Evolutionary conservation across 2,888 invertebrate species (phyloP).

Genomic region (Dinocampus coccinellae): DNA sequence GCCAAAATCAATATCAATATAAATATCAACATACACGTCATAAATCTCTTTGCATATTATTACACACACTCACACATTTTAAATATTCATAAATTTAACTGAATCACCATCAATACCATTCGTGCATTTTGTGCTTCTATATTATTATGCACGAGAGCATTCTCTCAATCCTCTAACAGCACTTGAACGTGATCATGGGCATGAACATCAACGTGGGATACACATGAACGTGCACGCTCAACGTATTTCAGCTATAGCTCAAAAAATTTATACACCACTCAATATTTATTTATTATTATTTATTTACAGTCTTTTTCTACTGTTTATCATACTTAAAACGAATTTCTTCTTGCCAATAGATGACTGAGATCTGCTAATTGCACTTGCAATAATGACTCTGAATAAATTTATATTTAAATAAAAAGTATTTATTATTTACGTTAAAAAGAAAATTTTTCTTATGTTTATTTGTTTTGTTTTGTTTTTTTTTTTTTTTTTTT

Average conservation of each 20-base stretch:
- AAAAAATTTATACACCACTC: neutral
- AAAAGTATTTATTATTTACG: neutral
- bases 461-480: constrained; percentile 51
- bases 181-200: constrained; percentile 43
- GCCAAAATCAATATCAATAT: constrained; percentile 14
- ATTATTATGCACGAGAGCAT: constrained; percentile 42
- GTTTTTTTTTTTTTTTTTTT: constrained; percentile 52
- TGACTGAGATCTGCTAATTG: neutral
- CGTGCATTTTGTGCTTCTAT: constrained; percentile 30
- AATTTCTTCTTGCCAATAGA: neutral
- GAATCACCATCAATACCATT: constrained; percentile 10
- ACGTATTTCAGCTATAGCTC: neutral
- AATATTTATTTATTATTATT: constrained; percentile 17
- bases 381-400: neutral
- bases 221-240: neutral
- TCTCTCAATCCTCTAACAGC: constrained; percentile 46
- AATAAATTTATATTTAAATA: neutral
- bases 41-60: constrained; percentile 12
- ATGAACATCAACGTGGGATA: constrained; percentile 36
- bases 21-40: constrained; percentile 1
- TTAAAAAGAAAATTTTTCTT: constrained; percentile 32
- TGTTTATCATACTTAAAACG: neutral
- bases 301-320: neutral
- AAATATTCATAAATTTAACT: constrained; percentile 12
- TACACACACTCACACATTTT: neutral